Conservation (phyloP, 2,888 invertebrate genomes). For the Drosophila subquinaria region DNA sequence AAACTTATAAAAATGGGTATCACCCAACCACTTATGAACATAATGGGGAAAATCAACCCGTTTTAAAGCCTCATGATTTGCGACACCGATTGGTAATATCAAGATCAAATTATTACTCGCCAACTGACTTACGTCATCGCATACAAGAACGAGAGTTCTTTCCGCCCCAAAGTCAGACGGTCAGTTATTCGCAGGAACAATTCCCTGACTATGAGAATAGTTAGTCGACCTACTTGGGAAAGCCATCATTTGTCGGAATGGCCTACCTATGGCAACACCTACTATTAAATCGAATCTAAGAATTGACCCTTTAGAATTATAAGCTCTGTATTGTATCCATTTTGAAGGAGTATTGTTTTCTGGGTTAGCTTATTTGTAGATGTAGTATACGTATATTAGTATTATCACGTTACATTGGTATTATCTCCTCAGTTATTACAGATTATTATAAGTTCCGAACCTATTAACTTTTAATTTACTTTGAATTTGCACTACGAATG, state of each 20-base stretch:
- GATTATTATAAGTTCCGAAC: neutral
- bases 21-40: neutral
- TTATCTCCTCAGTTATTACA: neutral
- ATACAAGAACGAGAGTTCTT: neutral
- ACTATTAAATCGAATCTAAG: conserved; percentile 1
- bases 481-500: neutral
- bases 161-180: neutral
- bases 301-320: neutral
- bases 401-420: conserved; percentile 3
- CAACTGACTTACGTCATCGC: conserved; percentile 10
- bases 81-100: conserved; percentile 1
- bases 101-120: neutral
- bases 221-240: neutral
- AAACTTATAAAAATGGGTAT: neutral
- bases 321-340: neutral
- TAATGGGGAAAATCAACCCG: neutral
- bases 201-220: neutral
- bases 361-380: neutral
- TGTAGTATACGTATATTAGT: neutral
- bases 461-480: neutral
- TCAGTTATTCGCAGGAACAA: neutral
- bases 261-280: neutral
- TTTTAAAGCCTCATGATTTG: neutral
- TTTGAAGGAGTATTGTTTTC: neutral
- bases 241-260: neutral